These are phyloP conservation scores for Eudasyphora cyanicolor DNA, from an alignment of 2,888 invertebrate species.

Conservation along the genomic window DNA sequence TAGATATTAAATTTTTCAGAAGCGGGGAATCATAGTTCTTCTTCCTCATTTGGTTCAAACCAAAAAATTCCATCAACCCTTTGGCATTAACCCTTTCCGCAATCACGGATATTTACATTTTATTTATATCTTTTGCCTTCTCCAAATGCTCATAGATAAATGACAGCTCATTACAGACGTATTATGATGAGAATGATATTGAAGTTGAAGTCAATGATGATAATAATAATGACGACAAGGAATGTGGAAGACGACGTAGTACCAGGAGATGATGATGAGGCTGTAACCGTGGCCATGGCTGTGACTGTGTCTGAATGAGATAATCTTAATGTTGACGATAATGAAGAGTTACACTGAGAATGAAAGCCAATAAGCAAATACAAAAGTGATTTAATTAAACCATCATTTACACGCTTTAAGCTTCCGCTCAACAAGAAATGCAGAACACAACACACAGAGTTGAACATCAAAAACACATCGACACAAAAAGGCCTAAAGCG, in stretches of 20 bases:
- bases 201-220: conserved; percentile 10
- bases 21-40: too few species aligned
- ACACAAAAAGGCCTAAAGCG: conserved; percentile 27
- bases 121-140: background rate
- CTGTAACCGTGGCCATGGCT: too few species aligned
- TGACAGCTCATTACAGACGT: conserved; percentile 53
- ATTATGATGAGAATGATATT: conserved; percentile 21
- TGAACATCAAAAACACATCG: conserved; percentile 1
- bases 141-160: conserved; percentile 53
- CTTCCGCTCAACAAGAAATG: conserved; percentile 43
- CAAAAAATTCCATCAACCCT: background rate
- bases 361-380: conserved; percentile 42
- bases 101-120: conserved; percentile 13
- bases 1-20: too few species aligned
- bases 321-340: too few species aligned
- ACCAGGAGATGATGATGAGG: background rate
- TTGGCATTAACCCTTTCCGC: background rate
- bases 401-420: conserved; percentile 65
- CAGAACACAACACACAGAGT: background rate
- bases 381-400: conserved; percentile 66
- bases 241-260: background rate
- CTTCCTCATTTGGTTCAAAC: too few species aligned
- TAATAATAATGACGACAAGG: background rate
- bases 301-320: background rate
- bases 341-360: conserved; percentile 30